These are phyloP conservation scores for Grammatotria lemairii DNA, from an alignment of 2,113 vertebrate species.

Conservation along the genomic window DNA sequence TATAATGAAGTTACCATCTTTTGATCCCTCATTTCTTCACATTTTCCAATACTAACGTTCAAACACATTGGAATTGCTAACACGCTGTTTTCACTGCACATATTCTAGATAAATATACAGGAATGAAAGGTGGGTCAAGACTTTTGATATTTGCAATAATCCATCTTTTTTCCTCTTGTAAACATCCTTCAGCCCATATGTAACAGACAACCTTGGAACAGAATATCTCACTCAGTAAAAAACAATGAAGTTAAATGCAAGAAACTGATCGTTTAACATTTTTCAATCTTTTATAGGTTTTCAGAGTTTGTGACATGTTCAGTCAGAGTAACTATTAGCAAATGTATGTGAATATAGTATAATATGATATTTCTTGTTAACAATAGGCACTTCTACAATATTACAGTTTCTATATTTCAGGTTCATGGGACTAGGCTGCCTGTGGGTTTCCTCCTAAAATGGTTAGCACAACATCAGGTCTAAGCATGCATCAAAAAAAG, in stretches of 20 bases:
- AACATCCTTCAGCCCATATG: background rate
- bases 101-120: background rate
- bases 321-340: background rate
- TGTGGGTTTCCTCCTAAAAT: background rate
- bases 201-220: background rate
- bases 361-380: background rate
- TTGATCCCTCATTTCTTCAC: background rate
- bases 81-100: background rate
- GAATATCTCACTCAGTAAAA: background rate
- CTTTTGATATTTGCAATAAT: background rate
- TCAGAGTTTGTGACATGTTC: background rate
- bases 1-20: background rate
- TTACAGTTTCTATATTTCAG: background rate
- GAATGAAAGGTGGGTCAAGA: background rate
- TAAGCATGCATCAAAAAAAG: background rate
- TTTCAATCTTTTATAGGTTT: background rate
- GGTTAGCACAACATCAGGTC: background rate
- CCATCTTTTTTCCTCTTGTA: background rate
- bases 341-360: background rate
- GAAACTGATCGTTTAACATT: background rate
- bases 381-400: background rate
- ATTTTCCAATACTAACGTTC: background rate
- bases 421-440: background rate
- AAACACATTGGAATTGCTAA: background rate
- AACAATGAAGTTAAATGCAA: background rate